Conservation (phyloP, 2,888 invertebrate genomes). For the Metellina segmentata region DNA sequence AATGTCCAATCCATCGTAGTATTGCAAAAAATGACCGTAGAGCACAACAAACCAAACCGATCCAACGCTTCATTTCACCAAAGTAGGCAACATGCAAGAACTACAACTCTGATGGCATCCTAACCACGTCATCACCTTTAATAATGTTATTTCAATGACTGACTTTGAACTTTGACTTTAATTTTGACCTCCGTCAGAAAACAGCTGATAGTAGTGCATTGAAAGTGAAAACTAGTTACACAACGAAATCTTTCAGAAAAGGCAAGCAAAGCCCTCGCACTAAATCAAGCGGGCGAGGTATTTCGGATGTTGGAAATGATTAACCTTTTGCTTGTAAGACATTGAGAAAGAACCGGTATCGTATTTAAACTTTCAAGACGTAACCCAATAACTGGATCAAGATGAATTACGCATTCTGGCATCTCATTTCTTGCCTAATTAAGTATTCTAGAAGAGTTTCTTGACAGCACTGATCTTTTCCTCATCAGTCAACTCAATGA, state of each 20-base stretch:
- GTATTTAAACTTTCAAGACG: background rate
- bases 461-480: background rate
- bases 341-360: constrained; percentile 11
- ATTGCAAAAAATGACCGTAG: no score
- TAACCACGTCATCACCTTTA: no score
- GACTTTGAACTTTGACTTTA: no score
- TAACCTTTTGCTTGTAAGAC: background rate
- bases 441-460: constrained; percentile 16
- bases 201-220: no score
- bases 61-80: no score
- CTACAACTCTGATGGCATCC: no score
- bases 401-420: constrained; percentile 22
- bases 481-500: background rate
- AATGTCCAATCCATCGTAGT: no score
- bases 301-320: background rate
- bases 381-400: constrained; percentile 11
- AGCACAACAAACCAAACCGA: no score
- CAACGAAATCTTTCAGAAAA: background rate
- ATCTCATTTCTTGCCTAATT: constrained; percentile 21
- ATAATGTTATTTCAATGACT: no score
- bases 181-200: no score
- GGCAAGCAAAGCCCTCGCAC: background rate
- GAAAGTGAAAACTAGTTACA: no score
- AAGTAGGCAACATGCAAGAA: no score
- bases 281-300: background rate